Evolutionary conservation across 2,113 vertebrate genomes (phyloP), one percentile per base, ranked within the genome.

Genomic region (Thermophis baileyi): DNA sequence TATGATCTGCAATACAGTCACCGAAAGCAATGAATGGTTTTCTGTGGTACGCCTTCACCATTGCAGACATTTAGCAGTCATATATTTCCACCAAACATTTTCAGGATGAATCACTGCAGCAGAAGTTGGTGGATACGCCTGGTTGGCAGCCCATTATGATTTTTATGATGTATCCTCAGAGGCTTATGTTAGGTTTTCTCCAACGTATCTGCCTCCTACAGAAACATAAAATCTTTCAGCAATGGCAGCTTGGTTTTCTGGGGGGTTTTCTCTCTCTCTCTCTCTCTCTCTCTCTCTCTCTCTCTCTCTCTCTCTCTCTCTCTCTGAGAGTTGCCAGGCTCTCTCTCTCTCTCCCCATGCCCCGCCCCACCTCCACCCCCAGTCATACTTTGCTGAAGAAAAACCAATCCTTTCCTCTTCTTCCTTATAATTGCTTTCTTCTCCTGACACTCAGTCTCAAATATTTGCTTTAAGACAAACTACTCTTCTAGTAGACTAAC

Each of bases 201-300:
- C 44, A 55, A 93, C n/a, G 22, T 90, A 93, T 90, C 10, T 0
- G 85, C 57, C 50, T 94, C 49, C 87, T 89, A 93, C 81, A 94
- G 95, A 95, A 94, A 81, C 53, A 60, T 10, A 91, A 95, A 95
- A 90, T 49, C 81, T 95, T 88, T 93, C 90, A 49, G 50, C 85
- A 6, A 44, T 2, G 11, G 90, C 89, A 89, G 4, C 51, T 86
- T 86, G 69, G 16, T 49, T 57, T 63, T 90, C 90, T 49, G 88
- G 6, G 0, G 6, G 7, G n/a, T n/a, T n/a, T 7, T 24, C n/a
- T 9, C 35, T 14, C 2, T 54, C 0, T 50, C 44, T 20, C 40
- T 89, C 44, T 27, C 87, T 5, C 46, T 5, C 46, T 46, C 46
- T 46, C 46, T 46, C 46, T 46, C 5, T 46, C 46, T 46, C 47